Evolutionary conservation across 2,888 invertebrate genomes (phyloP).

Genomic region (Aleiodes testaceus): DNA sequence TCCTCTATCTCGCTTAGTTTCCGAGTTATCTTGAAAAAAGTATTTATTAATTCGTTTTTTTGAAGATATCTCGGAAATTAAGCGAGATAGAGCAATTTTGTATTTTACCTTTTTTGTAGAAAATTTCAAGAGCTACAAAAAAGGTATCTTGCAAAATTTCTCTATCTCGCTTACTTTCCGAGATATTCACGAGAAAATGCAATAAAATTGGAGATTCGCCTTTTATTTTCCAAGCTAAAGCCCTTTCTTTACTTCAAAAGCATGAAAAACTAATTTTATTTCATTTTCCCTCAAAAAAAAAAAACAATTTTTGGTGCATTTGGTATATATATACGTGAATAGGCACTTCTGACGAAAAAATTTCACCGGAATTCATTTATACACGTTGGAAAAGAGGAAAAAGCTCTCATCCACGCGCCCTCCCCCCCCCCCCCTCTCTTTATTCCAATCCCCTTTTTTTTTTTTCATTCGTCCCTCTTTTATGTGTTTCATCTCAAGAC

Average conservation of each 20-base stretch:
- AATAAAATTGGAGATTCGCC: not conserved
- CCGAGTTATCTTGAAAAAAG: too few relatives aligned
- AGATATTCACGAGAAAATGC: too few relatives aligned
- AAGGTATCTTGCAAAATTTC: too few relatives aligned
- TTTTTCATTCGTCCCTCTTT: slow-evolving; percentile 30
- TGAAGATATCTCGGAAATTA: too few relatives aligned
- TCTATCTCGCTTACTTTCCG: too few relatives aligned
- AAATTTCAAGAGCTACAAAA: too few relatives aligned
- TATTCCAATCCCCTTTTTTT: not conserved
- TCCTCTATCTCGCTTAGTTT: too few relatives aligned
- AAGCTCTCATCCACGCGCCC: slow-evolving; percentile 31
- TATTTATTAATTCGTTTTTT: too few relatives aligned
- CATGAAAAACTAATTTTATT: too few relatives aligned
- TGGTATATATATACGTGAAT: slow-evolving; percentile 12
- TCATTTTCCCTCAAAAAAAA: not conserved
- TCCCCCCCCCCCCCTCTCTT: not conserved
- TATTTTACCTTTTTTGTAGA: too few relatives aligned
- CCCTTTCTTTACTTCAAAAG: too few relatives aligned
- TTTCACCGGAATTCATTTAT: slow-evolving; percentile 31
- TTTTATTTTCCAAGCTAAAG: not conserved
- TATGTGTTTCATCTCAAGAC: slow-evolving; percentile 29
- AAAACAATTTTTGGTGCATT: slow-evolving; percentile 17
- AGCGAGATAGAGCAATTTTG: too few relatives aligned
- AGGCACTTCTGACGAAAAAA: slow-evolving; percentile 31
- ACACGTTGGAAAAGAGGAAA: slow-evolving; percentile 29